Percentiles rank a stretch among this genome's conserved stretches.
These are phyloP conservation scores for Agrenia bidenticulata DNA, from an alignment of 2,888 invertebrate species.

Conservation along the genomic window DNA sequence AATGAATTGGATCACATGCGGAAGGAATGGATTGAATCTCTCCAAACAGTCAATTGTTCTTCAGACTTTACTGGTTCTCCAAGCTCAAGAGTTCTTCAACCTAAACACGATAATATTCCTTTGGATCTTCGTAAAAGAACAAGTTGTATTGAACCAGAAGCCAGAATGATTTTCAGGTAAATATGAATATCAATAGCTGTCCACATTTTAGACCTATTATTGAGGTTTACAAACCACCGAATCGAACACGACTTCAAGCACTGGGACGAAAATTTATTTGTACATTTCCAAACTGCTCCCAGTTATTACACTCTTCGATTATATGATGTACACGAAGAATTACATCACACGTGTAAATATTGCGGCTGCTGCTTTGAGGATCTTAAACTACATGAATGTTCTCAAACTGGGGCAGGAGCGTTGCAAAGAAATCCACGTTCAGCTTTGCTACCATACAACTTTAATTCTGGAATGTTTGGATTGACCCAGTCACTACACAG, in stretches of 20 bases:
- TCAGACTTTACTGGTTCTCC: too few relatives aligned
- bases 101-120: too few relatives aligned
- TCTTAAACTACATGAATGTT: not conserved
- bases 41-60: too few relatives aligned
- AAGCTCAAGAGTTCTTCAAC: too few relatives aligned
- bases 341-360: not conserved
- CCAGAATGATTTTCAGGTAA: too few relatives aligned
- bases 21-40: too few relatives aligned
- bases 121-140: not conserved
- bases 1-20: too few relatives aligned
- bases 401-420: not conserved
- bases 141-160: not conserved
- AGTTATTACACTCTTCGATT: not conserved
- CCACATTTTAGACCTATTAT: not conserved
- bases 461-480: not conserved
- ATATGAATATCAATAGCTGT: too few relatives aligned
- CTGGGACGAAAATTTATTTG: slow-evolving; percentile 8
- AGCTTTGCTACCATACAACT: not conserved
- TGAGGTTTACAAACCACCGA: not conserved
- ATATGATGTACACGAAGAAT: not conserved
- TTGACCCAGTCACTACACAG: not conserved
- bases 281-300: not conserved
- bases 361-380: not conserved
- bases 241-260: not conserved
- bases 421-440: too few relatives aligned